Conservation (phyloP, 2,797 vertebrate genomes). For the Sandelia bainsii region DNA sequence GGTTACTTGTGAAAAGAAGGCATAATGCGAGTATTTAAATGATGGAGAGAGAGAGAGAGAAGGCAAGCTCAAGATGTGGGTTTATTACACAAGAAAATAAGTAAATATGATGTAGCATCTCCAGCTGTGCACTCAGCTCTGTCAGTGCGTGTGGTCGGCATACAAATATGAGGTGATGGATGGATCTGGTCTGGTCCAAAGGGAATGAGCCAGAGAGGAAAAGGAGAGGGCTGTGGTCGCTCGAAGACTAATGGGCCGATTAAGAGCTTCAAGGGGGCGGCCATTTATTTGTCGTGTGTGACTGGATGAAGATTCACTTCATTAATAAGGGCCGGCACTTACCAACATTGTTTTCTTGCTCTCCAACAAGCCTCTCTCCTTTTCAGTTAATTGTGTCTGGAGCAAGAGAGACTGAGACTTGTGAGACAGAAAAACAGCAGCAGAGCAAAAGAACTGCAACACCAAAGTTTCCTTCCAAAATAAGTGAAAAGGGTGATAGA, state of each 20-base stretch:
- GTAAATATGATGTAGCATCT: slow-evolving; percentile 78
- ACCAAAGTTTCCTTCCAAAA: neutral
- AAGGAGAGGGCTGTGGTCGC: slow-evolving; percentile 58
- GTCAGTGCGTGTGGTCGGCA: slow-evolving; percentile 65
- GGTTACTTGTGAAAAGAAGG: slow-evolving; percentile 27
- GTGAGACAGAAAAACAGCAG: slow-evolving; percentile 14
- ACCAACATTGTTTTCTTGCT: slow-evolving; percentile 62
- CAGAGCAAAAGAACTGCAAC: slow-evolving; percentile 1
- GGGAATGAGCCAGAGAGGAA: slow-evolving; percentile 48
- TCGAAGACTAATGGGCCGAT: slow-evolving; percentile 84
- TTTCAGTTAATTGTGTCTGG: slow-evolving; percentile 60
- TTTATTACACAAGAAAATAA: slow-evolving; percentile 58
- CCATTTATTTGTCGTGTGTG: slow-evolving; percentile 83
- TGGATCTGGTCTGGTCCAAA: slow-evolving; percentile 62
- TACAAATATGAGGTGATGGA: slow-evolving; percentile 77
- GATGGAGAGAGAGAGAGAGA: slow-evolving; percentile 26
- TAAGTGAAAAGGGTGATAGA: neutral
- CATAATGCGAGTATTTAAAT: slow-evolving; percentile 44
- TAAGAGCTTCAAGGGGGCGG: slow-evolving; percentile 79
- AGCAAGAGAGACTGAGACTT: slow-evolving; percentile 41
- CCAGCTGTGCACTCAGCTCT: slow-evolving; percentile 70
- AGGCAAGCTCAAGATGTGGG: slow-evolving; percentile 34
- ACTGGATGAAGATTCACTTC: slow-evolving; percentile 85
- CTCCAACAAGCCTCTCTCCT: slow-evolving; percentile 31
- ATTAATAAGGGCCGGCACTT: slow-evolving; percentile 81